A percentile compares a stretch with the other conserved stretches of the same genome.
Evolutionary conservation across 2,888 invertebrate genomes (phyloP).

Genomic region (Pteria penguin): DNA sequence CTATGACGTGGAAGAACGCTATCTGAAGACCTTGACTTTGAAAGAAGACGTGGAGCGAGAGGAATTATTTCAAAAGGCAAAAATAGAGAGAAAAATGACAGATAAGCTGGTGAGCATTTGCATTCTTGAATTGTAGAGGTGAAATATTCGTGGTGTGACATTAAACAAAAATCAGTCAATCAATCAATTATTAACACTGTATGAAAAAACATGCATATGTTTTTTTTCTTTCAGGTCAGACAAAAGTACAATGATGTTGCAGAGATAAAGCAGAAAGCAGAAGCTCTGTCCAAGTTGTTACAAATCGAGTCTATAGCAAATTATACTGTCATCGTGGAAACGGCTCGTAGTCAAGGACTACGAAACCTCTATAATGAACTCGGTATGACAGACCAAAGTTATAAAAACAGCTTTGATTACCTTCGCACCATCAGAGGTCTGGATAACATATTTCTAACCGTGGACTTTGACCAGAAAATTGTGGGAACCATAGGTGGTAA

Average conservation of each 20-base stretch:
- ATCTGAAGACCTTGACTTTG: constrained; percentile 64
- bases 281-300: constrained; percentile 59
- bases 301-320: constrained; percentile 58
- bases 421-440: constrained; percentile 68
- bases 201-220: no score
- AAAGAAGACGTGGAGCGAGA: constrained; percentile 66
- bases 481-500: constrained; percentile 44
- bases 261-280: constrained; percentile 62
- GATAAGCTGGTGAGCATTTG: constrained; percentile 55
- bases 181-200: no score
- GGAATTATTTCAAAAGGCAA: constrained; percentile 63
- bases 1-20: constrained; percentile 62
- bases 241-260: constrained; percentile 62
- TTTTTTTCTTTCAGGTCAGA: constrained; percentile 56
- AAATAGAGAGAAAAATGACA: constrained; percentile 67
- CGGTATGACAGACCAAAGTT: constrained; percentile 58
- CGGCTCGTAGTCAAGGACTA: constrained; percentile 64
- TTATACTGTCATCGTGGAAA: constrained; percentile 68
- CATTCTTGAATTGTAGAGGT: no score
- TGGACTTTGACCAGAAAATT: constrained; percentile 72
- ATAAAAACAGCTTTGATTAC: constrained; percentile 73
- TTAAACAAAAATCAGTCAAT: no score
- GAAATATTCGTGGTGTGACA: no score
- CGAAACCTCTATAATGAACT: constrained; percentile 62
- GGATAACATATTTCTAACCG: constrained; percentile 67